phyloP scores from a whole-genome alignment of 2,113 vertebrate species.

The Australoheros scitulus region DNA sequence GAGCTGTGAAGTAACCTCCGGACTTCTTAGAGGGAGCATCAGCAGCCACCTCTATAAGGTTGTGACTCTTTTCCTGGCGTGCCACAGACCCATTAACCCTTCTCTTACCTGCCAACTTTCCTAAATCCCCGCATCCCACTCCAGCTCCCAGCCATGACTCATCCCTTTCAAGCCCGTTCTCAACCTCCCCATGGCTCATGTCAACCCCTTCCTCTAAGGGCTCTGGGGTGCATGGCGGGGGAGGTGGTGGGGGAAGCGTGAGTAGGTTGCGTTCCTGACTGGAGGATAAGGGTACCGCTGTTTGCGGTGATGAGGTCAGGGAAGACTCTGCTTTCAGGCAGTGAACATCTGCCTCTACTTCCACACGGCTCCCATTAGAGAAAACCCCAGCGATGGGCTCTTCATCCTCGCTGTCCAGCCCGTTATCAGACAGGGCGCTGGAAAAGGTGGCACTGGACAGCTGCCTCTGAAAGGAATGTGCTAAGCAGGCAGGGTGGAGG shows the following conservation, averaged over 20 bases:
- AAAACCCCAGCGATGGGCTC: conserved; percentile 97
- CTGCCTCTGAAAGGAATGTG: conserved; percentile 91
- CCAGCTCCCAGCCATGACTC: conserved; percentile 55
- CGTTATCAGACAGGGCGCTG: conserved; percentile 96
- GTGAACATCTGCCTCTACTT: conserved; percentile 96
- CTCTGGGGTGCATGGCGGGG: conserved; percentile 80
- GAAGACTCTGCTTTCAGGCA: conserved; percentile 76
- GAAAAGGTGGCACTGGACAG: conserved; percentile 97
- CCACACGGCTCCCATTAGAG: conserved; percentile 93
- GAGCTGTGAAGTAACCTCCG: conserved; percentile 95
- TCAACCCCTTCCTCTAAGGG: conserved; percentile 83
- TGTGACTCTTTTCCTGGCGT: conserved; percentile 91
- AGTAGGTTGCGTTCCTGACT: conserved; percentile 48
- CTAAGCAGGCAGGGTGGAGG: conserved; percentile 85
- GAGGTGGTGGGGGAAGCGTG: conserved; percentile 68
- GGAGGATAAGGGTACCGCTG: conserved; percentile 44
- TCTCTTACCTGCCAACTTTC: conserved; percentile 81
- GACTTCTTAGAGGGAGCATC: conserved; percentile 90
- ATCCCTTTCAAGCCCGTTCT: conserved; percentile 77
- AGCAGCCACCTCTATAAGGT: conserved; percentile 91
- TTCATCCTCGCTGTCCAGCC: conserved; percentile 96
- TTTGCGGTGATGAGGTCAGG: conserved; percentile 31
- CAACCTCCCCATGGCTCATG: conserved; percentile 74
- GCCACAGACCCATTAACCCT: conserved; percentile 92
- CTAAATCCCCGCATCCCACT: conserved; percentile 53